phyloP scores from a whole-genome alignment of 2,888 invertebrate species.

The Hemaris fuciformis region DNA sequence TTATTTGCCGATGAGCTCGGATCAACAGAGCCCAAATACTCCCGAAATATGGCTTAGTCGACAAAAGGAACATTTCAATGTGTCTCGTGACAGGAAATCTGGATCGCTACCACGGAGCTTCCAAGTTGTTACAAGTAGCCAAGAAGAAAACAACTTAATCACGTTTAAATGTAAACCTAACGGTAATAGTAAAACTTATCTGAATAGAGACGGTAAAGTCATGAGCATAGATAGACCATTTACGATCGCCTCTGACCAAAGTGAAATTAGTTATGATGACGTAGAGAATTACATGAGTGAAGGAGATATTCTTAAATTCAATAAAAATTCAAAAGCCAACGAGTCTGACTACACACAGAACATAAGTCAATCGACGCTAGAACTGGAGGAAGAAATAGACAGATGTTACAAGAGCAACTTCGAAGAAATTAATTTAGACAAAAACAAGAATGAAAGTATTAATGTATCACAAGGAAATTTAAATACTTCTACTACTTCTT shows the following conservation, averaged over 20 bases:
- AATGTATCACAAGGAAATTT: conserved; percentile 69
- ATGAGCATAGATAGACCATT: conserved; percentile 84
- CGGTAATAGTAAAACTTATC: conserved; percentile 73
- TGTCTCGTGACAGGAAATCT: conserved; percentile 85
- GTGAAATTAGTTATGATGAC: conserved; percentile 85
- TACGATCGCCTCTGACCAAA: conserved; percentile 87
- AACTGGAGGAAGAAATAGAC: conserved; percentile 76
- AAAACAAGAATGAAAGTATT: conserved; percentile 62
- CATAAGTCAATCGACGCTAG: conserved; percentile 74
- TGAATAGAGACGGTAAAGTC: conserved; percentile 83
- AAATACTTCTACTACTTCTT: conserved; percentile 77
- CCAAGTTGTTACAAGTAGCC: conserved; percentile 83
- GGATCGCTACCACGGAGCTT: conserved; percentile 91
- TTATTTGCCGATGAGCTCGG: conserved; percentile 70
- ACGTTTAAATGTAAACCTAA: conserved; percentile 71
- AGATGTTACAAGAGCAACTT: conserved; percentile 77
- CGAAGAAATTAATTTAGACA: conserved; percentile 59
- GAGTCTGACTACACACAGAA: conserved; percentile 62
- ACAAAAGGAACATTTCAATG: conserved; percentile 85
- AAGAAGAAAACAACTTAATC: conserved; percentile 66
- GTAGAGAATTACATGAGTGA: conserved; percentile 82
- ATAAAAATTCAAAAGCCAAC: conserved; percentile 54
- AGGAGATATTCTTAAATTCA: conserved; percentile 69
- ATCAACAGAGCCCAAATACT: conserved; percentile 80
- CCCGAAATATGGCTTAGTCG: conserved; percentile 88